A percentile compares a stretch with the other conserved stretches of the same genome.
Evolutionary conservation across 2,888 invertebrate genomes (phyloP).

Genomic region (Acanthopleura granulata): DNA sequence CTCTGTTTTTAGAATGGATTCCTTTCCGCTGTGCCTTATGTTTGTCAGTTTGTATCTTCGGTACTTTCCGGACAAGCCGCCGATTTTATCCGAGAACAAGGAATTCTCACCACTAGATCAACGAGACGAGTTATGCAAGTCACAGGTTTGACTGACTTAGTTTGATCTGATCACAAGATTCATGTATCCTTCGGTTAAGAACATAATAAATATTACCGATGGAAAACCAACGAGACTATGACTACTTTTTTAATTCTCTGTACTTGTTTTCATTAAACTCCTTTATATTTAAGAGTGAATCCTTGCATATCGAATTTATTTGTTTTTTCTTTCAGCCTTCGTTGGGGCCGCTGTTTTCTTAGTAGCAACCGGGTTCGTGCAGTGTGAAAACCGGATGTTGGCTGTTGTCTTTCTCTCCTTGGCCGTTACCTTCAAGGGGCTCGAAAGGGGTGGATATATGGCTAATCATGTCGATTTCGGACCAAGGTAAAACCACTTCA

Average conservation of each 20-base stretch:
- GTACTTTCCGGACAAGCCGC: constrained; percentile 86
- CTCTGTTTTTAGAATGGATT: constrained; percentile 78
- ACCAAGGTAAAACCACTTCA: constrained; percentile 42
- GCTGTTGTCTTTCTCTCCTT: constrained; percentile 53
- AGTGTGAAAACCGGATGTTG: constrained; percentile 43
- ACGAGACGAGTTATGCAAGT: constrained; percentile 5
- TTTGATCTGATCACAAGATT: no score
- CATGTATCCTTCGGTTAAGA: no score
- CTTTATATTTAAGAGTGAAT: no score
- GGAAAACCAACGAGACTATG: no score
- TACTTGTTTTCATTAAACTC: no score
- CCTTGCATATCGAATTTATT: background rate
- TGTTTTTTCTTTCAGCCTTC: constrained; percentile 42
- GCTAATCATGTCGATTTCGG: constrained; percentile 66
- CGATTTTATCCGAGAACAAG: constrained; percentile 77
- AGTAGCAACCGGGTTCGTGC: constrained; percentile 49
- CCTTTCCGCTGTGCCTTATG: constrained; percentile 86
- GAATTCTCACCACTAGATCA: constrained; percentile 30
- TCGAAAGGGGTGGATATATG: constrained; percentile 51
- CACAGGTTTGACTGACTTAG: background rate
- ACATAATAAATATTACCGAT: no score
- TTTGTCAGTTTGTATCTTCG: constrained; percentile 87
- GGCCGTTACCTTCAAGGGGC: constrained; percentile 49
- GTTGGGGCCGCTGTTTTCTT: constrained; percentile 47
- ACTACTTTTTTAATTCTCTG: no score